Evolutionary conservation across 2,888 invertebrate genomes (phyloP), one percentile per base, ranked within the genome.

Genomic region (Torymus aiolomorphi): DNA sequence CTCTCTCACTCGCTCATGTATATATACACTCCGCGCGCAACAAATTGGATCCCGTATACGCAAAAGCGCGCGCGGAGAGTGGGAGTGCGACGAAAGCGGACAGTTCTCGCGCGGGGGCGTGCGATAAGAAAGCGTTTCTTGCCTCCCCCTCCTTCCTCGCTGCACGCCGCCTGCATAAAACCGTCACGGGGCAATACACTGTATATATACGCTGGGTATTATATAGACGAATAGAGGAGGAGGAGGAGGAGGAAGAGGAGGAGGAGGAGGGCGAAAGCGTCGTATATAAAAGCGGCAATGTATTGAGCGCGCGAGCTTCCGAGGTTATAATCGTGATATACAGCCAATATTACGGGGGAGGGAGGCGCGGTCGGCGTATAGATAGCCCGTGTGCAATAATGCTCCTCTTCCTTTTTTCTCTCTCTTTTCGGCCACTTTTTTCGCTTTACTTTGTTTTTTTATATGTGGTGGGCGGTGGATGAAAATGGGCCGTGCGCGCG

Each of bases 261-360:
- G 13, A 13, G 24, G 42, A 31, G 18, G 49, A 13, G 42, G 59
- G 59, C 20, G 20, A 71, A 61, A 62, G 71, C 67, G 16, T 67
- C 66, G 74, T 67, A 75, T 57, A 74, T 56, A 66, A 65, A 56
- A 65, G 54, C 51, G 62, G 16, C 11, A n/a, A 57, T 76, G 67
- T 67, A 67, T 76, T 24, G 67, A 61, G 67, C 67, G 31, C 31
- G 31, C 42, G 42, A 2, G 61, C 52, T 54, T 59, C 51, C 73
- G 86, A 84, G 86, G 78, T 83, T 86, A 87, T 87, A 87, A 87
- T 87, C 87, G 86, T 87, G 86, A 87, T 86, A 85, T 87, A 86
- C 85, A 85, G 86, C 86, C 87, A 86, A 87, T 87, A 87, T 87
- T 86, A 86, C 81, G 82, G 80, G n/a, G 8, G 5, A 0, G 42